Evolutionary conservation across 2,888 invertebrate genomes (phyloP).

Genomic region (Gymnocheta viridis): DNA sequence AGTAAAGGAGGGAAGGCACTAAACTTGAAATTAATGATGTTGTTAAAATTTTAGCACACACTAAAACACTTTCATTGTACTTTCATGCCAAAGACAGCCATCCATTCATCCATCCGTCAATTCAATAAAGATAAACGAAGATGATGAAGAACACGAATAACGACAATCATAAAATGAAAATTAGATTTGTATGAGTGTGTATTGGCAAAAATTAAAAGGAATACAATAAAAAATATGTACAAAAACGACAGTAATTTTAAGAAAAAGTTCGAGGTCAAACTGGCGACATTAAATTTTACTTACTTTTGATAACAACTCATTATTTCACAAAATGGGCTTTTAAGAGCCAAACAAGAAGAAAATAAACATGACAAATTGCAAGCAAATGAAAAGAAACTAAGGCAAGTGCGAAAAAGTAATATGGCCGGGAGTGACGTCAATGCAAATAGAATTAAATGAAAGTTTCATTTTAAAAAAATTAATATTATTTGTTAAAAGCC

Average conservation of each 20-base stretch:
- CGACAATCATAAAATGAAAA: background rate
- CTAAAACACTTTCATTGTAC: constrained; percentile 15
- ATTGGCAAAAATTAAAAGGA: background rate
- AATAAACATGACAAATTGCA: background rate
- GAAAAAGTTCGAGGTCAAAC: constrained; percentile 46
- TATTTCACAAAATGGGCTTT: background rate
- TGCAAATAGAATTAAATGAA: too few species aligned
- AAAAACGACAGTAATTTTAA: constrained; percentile 1
- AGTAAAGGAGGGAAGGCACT: background rate
- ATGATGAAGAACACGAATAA: background rate
- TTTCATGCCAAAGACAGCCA: constrained; percentile 18
- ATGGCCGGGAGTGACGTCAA: background rate
- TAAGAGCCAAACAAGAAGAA: background rate
- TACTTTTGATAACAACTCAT: constrained; percentile 27
- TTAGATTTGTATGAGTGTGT: background rate
- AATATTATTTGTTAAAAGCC: too few species aligned
- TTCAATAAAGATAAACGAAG: constrained; percentile 24
- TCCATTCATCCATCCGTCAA: constrained; percentile 21
- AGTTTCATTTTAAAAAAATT: too few species aligned
- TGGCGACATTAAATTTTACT: constrained; percentile 28
- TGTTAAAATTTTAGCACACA: constrained; percentile 40
- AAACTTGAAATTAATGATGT: constrained; percentile 62
- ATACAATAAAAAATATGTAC: background rate
- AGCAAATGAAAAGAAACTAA: background rate
- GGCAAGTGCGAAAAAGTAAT: background rate